These are phyloP conservation scores for Mastigias papua DNA, from an alignment of 30 jellyfish, hydroid and myxozoan species.

Conservation along the genomic window DNA sequence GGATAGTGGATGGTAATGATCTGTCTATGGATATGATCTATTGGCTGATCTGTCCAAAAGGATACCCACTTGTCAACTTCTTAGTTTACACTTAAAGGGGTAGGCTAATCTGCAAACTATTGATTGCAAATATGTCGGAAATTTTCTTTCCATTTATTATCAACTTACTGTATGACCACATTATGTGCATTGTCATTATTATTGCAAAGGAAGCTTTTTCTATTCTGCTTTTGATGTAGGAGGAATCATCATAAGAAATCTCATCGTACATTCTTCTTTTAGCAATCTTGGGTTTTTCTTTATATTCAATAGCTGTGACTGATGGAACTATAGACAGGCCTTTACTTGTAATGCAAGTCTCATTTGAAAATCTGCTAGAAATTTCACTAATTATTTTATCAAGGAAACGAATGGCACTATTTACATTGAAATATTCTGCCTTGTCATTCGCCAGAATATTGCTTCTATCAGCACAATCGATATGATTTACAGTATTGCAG, in stretches of 20 bases:
- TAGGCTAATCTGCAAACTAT: neutral
- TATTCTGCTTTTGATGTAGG: neutral
- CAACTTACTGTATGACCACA: neutral
- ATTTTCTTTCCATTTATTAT: neutral
- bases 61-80: neutral
- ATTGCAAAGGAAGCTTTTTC: neutral
- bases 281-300: neutral
- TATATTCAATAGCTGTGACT: neutral
- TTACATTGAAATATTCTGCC: neutral
- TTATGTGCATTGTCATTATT: neutral
- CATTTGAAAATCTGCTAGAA: neutral
- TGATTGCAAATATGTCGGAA: neutral
- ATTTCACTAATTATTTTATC: neutral
- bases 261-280: neutral
- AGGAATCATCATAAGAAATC: neutral
- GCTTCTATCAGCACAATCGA: constrained; percentile 23
- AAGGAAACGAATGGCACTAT: neutral
- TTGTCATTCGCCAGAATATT: constrained; percentile 12
- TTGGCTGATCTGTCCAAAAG: neutral
- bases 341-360: neutral
- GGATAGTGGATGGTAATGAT: no score
- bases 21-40: no score
- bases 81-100: neutral
- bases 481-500: no score
- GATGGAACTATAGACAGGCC: constrained; percentile 10